Evolutionary conservation across 1,140 invertebrate genomes (phyloP).

Genomic region (Pseudomyrmex dendroicus): DNA sequence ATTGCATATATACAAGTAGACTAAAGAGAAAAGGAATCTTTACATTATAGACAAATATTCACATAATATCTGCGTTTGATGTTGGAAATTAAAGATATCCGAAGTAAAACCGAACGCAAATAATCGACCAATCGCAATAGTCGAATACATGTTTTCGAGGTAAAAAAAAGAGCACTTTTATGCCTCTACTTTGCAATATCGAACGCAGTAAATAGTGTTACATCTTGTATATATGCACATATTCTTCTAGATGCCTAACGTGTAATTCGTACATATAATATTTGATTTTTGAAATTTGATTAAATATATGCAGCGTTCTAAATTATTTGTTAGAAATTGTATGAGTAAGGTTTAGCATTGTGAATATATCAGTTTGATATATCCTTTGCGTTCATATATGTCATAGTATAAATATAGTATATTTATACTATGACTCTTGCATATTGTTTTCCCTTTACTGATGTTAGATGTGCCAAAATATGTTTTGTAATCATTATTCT

Average conservation of each 20-base stretch:
- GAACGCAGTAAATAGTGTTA: no score
- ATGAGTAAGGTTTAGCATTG: background rate
- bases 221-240: slow-evolving; percentile 28
- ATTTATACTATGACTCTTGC: no score
- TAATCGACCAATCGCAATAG: no score
- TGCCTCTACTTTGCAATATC: no score
- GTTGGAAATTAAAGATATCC: no score
- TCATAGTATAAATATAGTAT: no score
- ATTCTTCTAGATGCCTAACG: background rate
- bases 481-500: slow-evolving; percentile 46
- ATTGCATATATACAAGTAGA: background rate
- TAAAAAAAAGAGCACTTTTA: background rate
- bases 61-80: no score
- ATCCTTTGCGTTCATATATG: no score
- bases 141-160: background rate
- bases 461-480: slow-evolving; percentile 43
- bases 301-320: background rate
- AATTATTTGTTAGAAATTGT: slow-evolving; percentile 16
- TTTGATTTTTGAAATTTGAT: background rate
- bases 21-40: no score
- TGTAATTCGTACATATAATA: slow-evolving; percentile 7
- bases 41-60: no score
- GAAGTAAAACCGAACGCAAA: no score
- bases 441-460: slow-evolving; percentile 24
- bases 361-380: slow-evolving; percentile 11